Percentiles rank a stretch among this genome's conserved stretches.
Evolutionary conservation across 2,888 invertebrate species (phyloP).

Genomic region (Nebria brevicollis): DNA sequence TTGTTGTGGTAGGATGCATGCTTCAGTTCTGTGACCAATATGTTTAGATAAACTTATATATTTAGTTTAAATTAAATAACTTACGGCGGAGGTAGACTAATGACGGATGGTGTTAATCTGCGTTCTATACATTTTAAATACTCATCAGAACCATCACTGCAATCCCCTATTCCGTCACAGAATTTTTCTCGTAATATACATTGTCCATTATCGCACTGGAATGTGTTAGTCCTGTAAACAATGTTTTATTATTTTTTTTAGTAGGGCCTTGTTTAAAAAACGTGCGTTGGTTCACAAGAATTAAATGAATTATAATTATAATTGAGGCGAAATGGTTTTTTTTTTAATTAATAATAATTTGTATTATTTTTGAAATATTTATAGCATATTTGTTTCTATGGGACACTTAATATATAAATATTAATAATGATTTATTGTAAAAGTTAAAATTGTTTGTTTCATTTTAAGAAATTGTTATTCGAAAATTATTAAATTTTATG

Average conservation of each 20-base stretch:
- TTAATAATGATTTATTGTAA: too few species aligned
- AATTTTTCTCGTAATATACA: constrained; percentile 50
- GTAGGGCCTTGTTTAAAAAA: too few species aligned
- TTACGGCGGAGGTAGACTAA: not conserved
- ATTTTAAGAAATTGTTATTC: not conserved
- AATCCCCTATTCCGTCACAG: constrained; percentile 53
- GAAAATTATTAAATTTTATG: too few species aligned
- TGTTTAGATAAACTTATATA: not conserved
- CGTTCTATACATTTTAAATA: constrained; percentile 29
- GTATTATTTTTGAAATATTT: too few species aligned
- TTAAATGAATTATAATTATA: too few species aligned
- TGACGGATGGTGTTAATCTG: not conserved
- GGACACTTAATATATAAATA: too few species aligned
- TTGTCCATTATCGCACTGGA: constrained; percentile 53
- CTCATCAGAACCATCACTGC: constrained; percentile 53
- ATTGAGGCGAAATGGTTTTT: too few species aligned
- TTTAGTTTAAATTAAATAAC: not conserved
- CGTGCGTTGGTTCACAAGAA: too few species aligned
- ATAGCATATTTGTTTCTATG: too few species aligned
- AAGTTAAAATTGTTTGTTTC: not conserved
- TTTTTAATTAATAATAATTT: too few species aligned
- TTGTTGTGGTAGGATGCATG: not conserved
- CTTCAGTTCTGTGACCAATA: constrained; percentile 7
- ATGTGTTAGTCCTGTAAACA: constrained; percentile 48
- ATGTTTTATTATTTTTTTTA: not conserved